Evolutionary conservation across 2,113 vertebrate genomes (phyloP), one percentile per base, ranked within the genome.

Genomic region (Elephantulus edwardii): DNA sequence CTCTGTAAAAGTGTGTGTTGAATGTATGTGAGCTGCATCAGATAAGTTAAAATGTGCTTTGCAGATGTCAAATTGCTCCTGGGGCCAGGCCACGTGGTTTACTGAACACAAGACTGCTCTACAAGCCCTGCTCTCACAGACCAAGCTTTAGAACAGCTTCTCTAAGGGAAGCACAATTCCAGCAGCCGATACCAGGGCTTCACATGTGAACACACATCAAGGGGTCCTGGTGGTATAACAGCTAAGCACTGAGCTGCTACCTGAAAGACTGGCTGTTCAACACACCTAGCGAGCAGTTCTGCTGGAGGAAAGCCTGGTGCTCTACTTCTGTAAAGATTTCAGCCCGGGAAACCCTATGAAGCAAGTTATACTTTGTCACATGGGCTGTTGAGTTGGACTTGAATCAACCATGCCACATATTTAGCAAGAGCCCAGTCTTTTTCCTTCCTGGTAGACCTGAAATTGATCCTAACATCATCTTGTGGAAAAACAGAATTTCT

Each of bases 1-100:
- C 66, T 38, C 35, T 38, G 64, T 19, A n/a, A 68, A 68, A 22
- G 35, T 38, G 35, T 8, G 17, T 35, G 17, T 35, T 35, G 20
- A 24, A 75, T 20, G 46, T 13, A 35, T 38, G 30, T 56, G 30
- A 76, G 42, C 58, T 4, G 13, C 7, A 28, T 4, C 8, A 3
- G 56, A 30, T 14, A 52, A 16, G 3, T 3, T 1, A n/a, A 8
- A n/a, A 80, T 20, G 13, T n/a, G 7, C 14, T 35, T 4, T 42
- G 76, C 35, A 56, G 20, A 19, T 12, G 5, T 40, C 42, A 2
- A 35, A 28, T 6, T 7, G 1, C 14, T n/a, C 54, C 5, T 5
- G 20, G 22, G 2, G n/a, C 48, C 12, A 3, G 20, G 16, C 9
- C 1, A 50, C 0, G 1, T 1, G 8, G 54, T 40, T 82, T n/a